These are phyloP conservation scores for Penelope pileata DNA, from an alignment of 2,113 vertebrate genomes.

Conservation along the genomic window DNA sequence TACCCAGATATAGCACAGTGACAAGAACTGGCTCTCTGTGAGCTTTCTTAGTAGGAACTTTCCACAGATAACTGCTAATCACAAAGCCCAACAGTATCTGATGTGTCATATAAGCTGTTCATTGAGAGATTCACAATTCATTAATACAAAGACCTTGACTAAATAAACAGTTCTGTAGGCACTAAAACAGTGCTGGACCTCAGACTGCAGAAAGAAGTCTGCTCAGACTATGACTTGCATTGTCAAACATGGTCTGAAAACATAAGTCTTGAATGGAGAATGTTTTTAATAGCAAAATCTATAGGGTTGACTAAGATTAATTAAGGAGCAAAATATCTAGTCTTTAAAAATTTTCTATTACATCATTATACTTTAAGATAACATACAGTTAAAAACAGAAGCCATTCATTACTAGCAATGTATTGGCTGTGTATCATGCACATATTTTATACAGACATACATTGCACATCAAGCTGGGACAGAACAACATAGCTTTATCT, in stretches of 20 bases:
- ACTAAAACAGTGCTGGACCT: not conserved
- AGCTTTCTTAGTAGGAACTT: not conserved
- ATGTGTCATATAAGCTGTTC: not conserved
- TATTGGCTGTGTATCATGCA: not conserved
- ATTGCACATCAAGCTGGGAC: not conserved
- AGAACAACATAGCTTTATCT: not conserved
- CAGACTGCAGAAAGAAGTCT: not conserved
- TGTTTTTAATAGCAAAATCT: conserved; percentile 59
- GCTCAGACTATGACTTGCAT: not conserved
- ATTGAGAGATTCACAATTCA: conserved; percentile 26
- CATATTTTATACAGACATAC: not conserved
- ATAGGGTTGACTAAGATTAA: conserved; percentile 16
- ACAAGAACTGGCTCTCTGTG: accelerated
- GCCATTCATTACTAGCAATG: not conserved
- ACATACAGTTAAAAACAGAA: not conserved
- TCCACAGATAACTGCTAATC: not conserved
- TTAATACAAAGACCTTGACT: conserved; percentile 21
- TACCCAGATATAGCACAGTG: not conserved
- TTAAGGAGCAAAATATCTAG: not conserved
- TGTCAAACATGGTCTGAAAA: not conserved
- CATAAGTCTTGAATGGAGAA: conserved; percentile 50
- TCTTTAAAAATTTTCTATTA: conserved; percentile 26
- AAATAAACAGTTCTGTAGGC: conserved; percentile 12
- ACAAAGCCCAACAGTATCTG: not conserved
- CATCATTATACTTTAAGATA: not conserved